Base-by-base conservation (phyloP, 1,140 invertebrate species). In the Thaumatotibia leucotreta region DNA sequence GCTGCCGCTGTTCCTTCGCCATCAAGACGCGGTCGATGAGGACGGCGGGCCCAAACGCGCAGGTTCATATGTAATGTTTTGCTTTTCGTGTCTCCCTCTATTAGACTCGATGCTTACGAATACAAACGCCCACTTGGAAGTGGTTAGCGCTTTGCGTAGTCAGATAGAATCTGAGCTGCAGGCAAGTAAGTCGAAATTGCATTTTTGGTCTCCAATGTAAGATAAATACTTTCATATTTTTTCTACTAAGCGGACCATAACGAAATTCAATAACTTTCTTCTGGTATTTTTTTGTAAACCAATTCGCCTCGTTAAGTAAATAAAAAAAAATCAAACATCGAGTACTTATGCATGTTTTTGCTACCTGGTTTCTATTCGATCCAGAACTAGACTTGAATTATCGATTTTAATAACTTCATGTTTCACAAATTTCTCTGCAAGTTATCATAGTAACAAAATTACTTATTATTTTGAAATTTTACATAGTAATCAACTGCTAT, bases 11-110 rank as follows among this genome's bases (percentile, higher is more conserved):
- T 94, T 95, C 86, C 92, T 96, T 68, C 93, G 95, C 70, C 95
- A 95, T 79, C 95, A 96, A 84, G 95, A 96, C 83, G 95, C 95
- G 63, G 94, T 96, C 50, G 94, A 95, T 72, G 87, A 89, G 66
- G 88, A 91, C 52, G 76, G 76, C 65, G 85, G 80, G 70, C 83
- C 83, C 73, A 91, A 91, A 91, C 86, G 88, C 73, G 88, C 88
- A 91, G 88, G 88, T 91, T 91, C 88, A 87, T 91, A 88, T 88
- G 88, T 91, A 89, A 89, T 86, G 84, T 86, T 89, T 74, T 84
- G 88, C 86, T 89, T 88, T 89, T 77, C 79, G 88, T 91, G 86
- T 89, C 81, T 83, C 66, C 76, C 69, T 77, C 73, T 82, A 70
- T 72, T 81, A 58, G 66, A 52, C 27, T 61, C 31, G 32, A 52